Percentiles rank a stretch among this genome's conserved stretches.
Conservation (phyloP, 2,113 vertebrate species). For the Xenopus laevis region DNA sequence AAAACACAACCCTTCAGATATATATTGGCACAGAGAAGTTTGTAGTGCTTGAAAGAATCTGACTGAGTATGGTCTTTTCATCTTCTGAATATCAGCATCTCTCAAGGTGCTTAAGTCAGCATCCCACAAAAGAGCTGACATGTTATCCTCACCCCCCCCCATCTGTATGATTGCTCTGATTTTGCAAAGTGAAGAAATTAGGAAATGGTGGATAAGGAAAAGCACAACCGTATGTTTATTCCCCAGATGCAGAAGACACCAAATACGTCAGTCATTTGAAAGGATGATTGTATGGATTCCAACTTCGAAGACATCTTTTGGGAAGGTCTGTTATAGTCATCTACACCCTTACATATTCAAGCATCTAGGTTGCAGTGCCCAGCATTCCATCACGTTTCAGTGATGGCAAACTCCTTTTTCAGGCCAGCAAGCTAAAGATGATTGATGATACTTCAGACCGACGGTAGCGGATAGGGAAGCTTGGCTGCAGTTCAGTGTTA, state of each 20-base stretch:
- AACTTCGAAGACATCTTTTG: slow-evolving; percentile 47
- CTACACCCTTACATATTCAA: slow-evolving; percentile 52
- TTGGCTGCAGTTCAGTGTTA: slow-evolving; percentile 67
- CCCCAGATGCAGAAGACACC: slow-evolving; percentile 2
- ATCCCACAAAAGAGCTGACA: background rate
- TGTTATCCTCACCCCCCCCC: background rate
- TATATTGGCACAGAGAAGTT: background rate
- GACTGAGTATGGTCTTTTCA: background rate
- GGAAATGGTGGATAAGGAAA: background rate
- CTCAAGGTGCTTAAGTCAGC: background rate
- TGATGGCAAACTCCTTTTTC: slow-evolving; percentile 59
- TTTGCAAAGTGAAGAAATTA: slow-evolving; percentile 1
- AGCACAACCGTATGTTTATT: slow-evolving; percentile 1
- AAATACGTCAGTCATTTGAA: slow-evolving; percentile 17
- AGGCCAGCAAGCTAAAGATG: slow-evolving; percentile 61
- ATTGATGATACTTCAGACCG: slow-evolving; percentile 66
- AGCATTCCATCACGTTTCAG: slow-evolving; percentile 61
- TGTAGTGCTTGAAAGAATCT: background rate
- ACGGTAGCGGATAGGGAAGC: slow-evolving; percentile 63
- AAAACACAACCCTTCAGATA: no score
- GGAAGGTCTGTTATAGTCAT: slow-evolving; percentile 48
- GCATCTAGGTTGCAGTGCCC: slow-evolving; percentile 51
- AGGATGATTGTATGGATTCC: slow-evolving; percentile 26
- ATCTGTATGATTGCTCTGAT: background rate
- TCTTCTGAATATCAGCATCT: background rate